phyloP scores from a whole-genome alignment of 2,797 vertebrate genomes.

The Macroramphosus scolopax region DNA sequence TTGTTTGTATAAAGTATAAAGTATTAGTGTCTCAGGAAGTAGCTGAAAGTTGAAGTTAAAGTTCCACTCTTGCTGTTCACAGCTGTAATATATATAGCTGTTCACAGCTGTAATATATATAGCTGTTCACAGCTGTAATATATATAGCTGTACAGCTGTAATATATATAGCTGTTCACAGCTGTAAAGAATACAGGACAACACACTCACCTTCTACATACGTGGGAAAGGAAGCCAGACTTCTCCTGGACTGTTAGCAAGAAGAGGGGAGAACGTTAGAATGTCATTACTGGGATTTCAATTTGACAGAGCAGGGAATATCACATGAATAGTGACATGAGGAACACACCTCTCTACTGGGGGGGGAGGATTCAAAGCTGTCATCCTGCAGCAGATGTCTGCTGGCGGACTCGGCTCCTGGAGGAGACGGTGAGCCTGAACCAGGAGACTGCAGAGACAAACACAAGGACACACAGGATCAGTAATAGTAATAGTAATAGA shows the following conservation, averaged over 20 bases:
- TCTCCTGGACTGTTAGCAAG: constrained; percentile 86
- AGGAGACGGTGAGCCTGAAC: constrained; percentile 86
- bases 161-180: too few species aligned
- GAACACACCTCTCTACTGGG: constrained; percentile 84
- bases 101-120: too few species aligned
- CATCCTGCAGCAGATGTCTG: constrained; percentile 81
- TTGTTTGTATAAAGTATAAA: too few species aligned
- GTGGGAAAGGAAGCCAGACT: constrained; percentile 95
- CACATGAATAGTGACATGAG: too few species aligned
- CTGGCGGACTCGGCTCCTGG: constrained; percentile 89
- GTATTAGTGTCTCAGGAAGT: too few species aligned
- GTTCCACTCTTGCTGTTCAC: too few species aligned
- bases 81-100: too few species aligned
- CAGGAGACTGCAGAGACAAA: constrained; percentile 81
- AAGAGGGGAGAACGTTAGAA: constrained; percentile 9
- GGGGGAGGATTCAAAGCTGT: constrained; percentile 77
- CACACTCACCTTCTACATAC: constrained; percentile 95
- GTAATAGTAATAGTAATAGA: too few species aligned
- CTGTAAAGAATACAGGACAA: not conserved
- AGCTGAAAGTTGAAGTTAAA: too few species aligned
- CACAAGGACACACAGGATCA: not conserved
- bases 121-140: too few species aligned
- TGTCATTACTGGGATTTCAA: not conserved
- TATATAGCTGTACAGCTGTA: too few species aligned
- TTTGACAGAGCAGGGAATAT: not conserved